phyloP scores from a whole-genome alignment of 2,797 vertebrate genomes.

The Anguilla anguilla region DNA sequence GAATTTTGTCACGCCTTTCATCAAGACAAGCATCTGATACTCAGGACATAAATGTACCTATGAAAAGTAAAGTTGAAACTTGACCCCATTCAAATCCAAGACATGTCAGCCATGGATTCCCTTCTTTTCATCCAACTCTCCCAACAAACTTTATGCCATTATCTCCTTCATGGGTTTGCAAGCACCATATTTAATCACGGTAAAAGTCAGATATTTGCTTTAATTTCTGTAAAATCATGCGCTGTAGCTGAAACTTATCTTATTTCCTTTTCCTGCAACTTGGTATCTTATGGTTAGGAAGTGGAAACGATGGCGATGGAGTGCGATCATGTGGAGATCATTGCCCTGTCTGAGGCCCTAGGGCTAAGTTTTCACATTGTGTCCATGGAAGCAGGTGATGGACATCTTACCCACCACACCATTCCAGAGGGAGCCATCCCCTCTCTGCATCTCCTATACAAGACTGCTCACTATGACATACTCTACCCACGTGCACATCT shows the following conservation, averaged over 20 bases:
- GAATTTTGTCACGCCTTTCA: neutral
- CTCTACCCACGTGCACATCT: constrained; percentile 61
- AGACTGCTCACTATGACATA: constrained; percentile 74
- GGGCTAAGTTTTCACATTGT: constrained; percentile 72
- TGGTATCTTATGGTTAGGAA: constrained; percentile 60
- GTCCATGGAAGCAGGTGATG: constrained; percentile 69
- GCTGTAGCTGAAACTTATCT: neutral
- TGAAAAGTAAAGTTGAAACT: neutral
- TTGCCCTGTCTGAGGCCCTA: constrained; percentile 77
- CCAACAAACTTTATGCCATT: neutral
- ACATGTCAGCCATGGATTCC: too few species aligned
- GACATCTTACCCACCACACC: constrained; percentile 67
- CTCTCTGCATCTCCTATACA: constrained; percentile 77
- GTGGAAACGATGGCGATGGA: constrained; percentile 78
- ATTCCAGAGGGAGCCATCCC: constrained; percentile 75
- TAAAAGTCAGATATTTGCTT: neutral
- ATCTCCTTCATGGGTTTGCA: neutral
- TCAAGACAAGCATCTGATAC: neutral
- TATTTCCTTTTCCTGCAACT: neutral
- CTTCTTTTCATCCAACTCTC: neutral
- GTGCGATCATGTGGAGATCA: constrained; percentile 79
- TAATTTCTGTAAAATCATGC: neutral
- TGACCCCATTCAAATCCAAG: neutral
- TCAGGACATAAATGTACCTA: neutral
- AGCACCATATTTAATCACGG: neutral